Evolutionary conservation across 2,888 invertebrate genomes (phyloP).

Genomic region (Calameuta pallipes): DNA sequence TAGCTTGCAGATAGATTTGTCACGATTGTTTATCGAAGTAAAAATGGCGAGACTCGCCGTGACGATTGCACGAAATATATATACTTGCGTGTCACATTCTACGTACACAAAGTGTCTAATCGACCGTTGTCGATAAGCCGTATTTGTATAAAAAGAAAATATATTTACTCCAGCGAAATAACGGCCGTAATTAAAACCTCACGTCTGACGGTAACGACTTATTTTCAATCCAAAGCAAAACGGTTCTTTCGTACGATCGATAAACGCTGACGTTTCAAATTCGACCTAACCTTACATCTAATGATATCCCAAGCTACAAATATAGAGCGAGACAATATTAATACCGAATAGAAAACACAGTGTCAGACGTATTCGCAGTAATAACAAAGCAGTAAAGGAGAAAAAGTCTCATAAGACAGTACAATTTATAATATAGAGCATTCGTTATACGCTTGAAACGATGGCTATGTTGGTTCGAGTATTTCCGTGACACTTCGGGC

Average conservation of each 20-base stretch:
- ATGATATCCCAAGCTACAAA: not conserved
- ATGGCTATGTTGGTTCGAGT: not conserved
- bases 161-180: not conserved
- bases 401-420: no score
- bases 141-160: not conserved
- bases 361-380: no score
- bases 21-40: not conserved
- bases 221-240: not conserved
- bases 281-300: not conserved
- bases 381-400: no score
- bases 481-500: not conserved
- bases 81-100: not conserved
- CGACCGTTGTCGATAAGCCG: not conserved
- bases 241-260: not conserved
- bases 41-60: not conserved
- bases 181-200: not conserved
- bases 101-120: not conserved
- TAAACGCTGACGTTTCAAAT: not conserved
- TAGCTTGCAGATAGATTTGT: not conserved
- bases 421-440: no score
- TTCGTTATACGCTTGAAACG: no score
- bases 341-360: not conserved
- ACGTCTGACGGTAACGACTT: not conserved
- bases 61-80: not conserved
- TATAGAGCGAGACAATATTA: not conserved